Evolutionary conservation across 2,113 vertebrate genomes (phyloP).

Genomic region (Rhinopomastus cyanomelas): DNA sequence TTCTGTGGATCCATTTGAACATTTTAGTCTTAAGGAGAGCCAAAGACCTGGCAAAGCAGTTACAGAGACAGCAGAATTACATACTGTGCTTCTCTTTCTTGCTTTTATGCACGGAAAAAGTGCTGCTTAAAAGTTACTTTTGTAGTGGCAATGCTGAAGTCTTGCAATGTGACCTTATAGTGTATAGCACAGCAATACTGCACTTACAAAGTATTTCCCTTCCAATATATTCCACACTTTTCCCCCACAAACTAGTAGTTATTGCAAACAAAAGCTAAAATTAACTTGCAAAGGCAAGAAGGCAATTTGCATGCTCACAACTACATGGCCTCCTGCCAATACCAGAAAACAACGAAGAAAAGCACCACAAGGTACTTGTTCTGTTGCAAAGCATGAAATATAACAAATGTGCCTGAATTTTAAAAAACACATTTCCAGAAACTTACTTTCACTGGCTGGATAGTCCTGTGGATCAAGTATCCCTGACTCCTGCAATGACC

Average conservation of each 20-base stretch:
- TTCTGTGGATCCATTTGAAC: not conserved
- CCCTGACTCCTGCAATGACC: conserved; percentile 95
- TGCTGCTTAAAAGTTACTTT: not conserved
- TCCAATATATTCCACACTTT: not conserved
- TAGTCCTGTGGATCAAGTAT: conserved; percentile 95
- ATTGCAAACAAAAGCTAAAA: not conserved
- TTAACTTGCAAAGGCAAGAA: not conserved
- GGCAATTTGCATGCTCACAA: not conserved
- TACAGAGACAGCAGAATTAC: not conserved
- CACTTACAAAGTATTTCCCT: not conserved
- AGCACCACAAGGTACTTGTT: not conserved
- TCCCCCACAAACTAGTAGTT: not conserved
- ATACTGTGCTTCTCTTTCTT: not conserved
- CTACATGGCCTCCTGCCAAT: not conserved
- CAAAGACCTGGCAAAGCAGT: not conserved
- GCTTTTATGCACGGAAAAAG: not conserved
- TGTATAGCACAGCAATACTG: not conserved
- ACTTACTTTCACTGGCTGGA: conserved; percentile 89
- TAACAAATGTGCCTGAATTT: not conserved
- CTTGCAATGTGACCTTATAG: not conserved
- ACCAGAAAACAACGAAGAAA: not conserved
- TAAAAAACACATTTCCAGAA: not conserved
- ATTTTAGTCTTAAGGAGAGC: not conserved
- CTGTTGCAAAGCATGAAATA: not conserved
- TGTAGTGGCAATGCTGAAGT: not conserved